A percentile compares a stretch with the other conserved stretches of the same genome.
Evolutionary conservation across 2,797 vertebrate species (phyloP).

Genomic region (Gila robusta): DNA sequence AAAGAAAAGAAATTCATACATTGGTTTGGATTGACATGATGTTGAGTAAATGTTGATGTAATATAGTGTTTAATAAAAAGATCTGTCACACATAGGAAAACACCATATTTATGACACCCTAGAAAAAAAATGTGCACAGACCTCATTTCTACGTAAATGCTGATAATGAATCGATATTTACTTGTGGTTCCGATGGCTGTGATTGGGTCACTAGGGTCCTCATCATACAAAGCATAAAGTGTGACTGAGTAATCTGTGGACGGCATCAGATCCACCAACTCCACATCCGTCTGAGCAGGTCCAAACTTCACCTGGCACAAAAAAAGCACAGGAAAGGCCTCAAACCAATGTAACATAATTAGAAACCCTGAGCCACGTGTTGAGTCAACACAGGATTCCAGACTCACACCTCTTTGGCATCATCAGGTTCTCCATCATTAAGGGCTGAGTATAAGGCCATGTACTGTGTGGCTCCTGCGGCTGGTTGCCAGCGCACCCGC

Average conservation of each 20-base stretch:
- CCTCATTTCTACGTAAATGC: too few relatives aligned
- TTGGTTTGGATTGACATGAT: not conserved
- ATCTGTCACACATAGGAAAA: not conserved
- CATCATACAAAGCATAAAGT: slow-evolving; percentile 87
- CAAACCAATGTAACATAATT: not conserved
- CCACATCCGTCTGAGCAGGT: slow-evolving; percentile 78
- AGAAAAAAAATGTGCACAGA: not conserved
- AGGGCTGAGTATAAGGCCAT: slow-evolving; percentile 86
- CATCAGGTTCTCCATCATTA: slow-evolving; percentile 80
- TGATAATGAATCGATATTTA: slow-evolving; percentile 69
- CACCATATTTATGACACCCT: not conserved
- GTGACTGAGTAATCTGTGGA: slow-evolving; percentile 87
- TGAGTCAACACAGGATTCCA: not conserved
- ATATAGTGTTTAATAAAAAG: not conserved
- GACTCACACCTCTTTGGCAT: slow-evolving; percentile 82
- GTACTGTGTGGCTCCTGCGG: slow-evolving; percentile 86
- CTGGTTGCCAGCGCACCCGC: slow-evolving; percentile 84
- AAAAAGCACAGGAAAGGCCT: not conserved
- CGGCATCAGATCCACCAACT: slow-evolving; percentile 82
- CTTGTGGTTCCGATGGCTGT: slow-evolving; percentile 86
- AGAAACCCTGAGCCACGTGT: not conserved
- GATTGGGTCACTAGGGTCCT: slow-evolving; percentile 89
- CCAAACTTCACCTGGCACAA: slow-evolving; percentile 84
- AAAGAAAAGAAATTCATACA: not conserved
- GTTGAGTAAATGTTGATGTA: not conserved